Evolutionary conservation across 2,888 invertebrate genomes (phyloP), one percentile per base, ranked within the genome.

Genomic region (Melanophora roralis): DNA sequence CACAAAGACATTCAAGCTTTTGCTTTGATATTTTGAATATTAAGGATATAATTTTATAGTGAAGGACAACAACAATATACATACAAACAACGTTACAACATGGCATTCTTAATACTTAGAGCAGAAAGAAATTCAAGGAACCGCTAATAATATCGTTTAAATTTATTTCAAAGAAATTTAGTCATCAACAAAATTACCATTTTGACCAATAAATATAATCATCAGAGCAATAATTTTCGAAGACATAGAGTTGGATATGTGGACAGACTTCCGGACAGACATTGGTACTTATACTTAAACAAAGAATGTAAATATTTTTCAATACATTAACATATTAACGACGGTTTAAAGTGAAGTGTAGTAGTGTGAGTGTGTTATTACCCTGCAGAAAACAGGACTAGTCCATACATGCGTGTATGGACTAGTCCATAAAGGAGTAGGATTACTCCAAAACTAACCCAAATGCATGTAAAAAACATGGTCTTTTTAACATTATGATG

Each of bases 121-220:
- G 60, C 14, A 32, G 0, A 36, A 55, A 32, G 0, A 36, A 55
- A 72, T 62, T 40, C 71, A 76, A 76, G 67, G 67, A 69, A 62
- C n/a, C 67, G 57, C 72, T 72, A 67, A 75, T 65, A 76, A 67
- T 67, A 53, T 79, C 53, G 60, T 79, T 75, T 51, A 53, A 59
- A 79, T 60, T 75, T 67, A 75, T 59, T 75, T 71, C 72, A 40
- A 71, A 72, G 67, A 57, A 80, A 72, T 80, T 80, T 72, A 80
- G 79, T 68, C 80, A 80, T 76, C 79, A 72, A 27, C 53, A 64
- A 55, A n/a, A 55, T 47, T 43, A 38, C 71, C 59, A 47, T 9
- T 53, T 53, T 51, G 36, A 21, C 27, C 36, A 55, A 21, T 55
- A 36, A 1, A 14, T 14, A 34, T 1, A 51, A 57, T 43, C 14